A percentile compares a stretch with the other conserved stretches of the same genome.
Conservation (phyloP, 2,888 invertebrate species). For the Deilephila porcellus region DNA sequence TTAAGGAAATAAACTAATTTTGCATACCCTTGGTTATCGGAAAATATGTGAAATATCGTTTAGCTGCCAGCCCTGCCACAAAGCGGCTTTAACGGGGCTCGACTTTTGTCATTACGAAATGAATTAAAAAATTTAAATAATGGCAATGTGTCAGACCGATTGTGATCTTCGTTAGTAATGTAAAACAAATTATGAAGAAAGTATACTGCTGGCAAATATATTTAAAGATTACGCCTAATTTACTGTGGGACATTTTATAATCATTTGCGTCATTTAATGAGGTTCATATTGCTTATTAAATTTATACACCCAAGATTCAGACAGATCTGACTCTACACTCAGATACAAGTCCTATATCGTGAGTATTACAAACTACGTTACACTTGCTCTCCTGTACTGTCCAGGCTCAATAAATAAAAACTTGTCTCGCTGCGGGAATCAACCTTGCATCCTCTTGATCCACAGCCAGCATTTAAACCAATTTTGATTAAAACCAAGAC, state of each 20-base stretch:
- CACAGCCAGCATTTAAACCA: too few relatives aligned
- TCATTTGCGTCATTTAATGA: not conserved
- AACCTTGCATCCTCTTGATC: too few relatives aligned
- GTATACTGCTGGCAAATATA: conserved; percentile 27
- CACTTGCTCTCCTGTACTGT: too few relatives aligned
- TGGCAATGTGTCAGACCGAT: conserved; percentile 39
- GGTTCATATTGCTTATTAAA: not conserved
- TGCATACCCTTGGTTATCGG: too few relatives aligned
- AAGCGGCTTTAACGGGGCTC: conserved; percentile 18
- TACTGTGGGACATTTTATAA: not conserved
- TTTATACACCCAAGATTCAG: too few relatives aligned
- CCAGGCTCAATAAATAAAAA: too few relatives aligned
- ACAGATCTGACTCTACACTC: too few relatives aligned
- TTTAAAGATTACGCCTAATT: not conserved
- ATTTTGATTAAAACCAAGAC: too few relatives aligned
- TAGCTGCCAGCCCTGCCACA: not conserved
- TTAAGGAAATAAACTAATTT: too few relatives aligned
- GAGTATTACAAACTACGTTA: too few relatives aligned
- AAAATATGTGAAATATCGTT: not conserved
- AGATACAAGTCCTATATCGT: too few relatives aligned
- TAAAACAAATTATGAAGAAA: conserved; percentile 49
- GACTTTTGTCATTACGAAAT: conserved; percentile 21
- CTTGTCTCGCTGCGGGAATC: too few relatives aligned
- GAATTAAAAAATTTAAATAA: conserved; percentile 34
- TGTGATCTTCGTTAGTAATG: conserved; percentile 49